Evolutionary conservation across 2,888 invertebrate species (phyloP).

Genomic region (Encarsia formosa): DNA sequence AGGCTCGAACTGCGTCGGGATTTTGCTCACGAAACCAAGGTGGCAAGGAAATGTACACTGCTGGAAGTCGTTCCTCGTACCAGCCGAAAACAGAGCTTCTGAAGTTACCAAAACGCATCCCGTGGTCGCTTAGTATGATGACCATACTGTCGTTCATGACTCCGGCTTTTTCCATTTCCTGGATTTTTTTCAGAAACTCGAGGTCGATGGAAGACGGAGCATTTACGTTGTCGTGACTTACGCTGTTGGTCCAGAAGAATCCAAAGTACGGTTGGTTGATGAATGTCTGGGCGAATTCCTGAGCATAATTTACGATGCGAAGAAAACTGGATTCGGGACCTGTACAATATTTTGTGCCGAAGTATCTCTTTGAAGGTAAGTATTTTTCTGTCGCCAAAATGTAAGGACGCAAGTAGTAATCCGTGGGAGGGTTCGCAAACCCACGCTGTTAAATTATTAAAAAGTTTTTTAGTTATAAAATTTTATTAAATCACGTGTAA

Average conservation of each 20-base stretch:
- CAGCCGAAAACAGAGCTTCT: conserved; percentile 67
- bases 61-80: conserved; percentile 74
- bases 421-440: conserved; percentile 70
- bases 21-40: conserved; percentile 57
- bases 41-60: conserved; percentile 68
- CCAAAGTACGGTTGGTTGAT: conserved; percentile 65
- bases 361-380: conserved; percentile 48
- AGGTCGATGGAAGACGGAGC: conserved; percentile 65
- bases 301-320: conserved; percentile 64
- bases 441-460: conserved; percentile 54
- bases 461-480: too few species aligned
- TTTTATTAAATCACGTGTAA: too few species aligned
- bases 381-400: conserved; percentile 64
- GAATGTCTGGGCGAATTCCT: conserved; percentile 61
- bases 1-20: conserved; percentile 56
- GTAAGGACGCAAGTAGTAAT: conserved; percentile 76
- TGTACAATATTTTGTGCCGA: conserved; percentile 58
- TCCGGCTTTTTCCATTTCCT: conserved; percentile 58
- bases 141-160: conserved; percentile 64
- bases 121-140: conserved; percentile 75
- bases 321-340: conserved; percentile 65
- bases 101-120: conserved; percentile 71
- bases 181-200: conserved; percentile 59
- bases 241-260: conserved; percentile 75
- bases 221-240: conserved; percentile 69